These are phyloP conservation scores for Scomber colias DNA, from an alignment of 2,113 vertebrate genomes.

Conservation along the genomic window DNA sequence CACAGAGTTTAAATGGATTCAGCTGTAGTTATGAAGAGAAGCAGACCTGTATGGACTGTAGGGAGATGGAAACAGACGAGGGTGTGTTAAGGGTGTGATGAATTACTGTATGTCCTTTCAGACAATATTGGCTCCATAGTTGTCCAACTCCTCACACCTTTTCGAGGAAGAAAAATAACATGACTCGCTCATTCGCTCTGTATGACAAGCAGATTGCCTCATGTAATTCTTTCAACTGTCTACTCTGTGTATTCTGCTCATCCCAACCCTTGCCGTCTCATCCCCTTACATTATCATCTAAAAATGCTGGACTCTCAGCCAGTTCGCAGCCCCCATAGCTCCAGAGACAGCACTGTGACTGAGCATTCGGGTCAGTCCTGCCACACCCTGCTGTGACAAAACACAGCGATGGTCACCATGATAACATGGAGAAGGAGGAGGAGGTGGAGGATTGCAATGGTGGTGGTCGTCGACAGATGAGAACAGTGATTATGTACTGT, in stretches of 20 bases:
- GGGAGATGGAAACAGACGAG: slow-evolving; percentile 17
- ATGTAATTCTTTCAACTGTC: not conserved
- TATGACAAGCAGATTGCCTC: not conserved
- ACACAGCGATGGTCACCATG: slow-evolving; percentile 26
- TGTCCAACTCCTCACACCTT: slow-evolving; percentile 2
- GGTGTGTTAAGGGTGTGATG: slow-evolving; percentile 15
- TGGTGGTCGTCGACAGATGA: not conserved
- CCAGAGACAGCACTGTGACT: slow-evolving; percentile 51
- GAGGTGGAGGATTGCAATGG: not conserved
- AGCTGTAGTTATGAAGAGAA: slow-evolving; percentile 29
- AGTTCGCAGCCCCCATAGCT: slow-evolving; percentile 20
- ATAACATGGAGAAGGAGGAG: slow-evolving; percentile 32
- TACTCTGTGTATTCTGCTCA: not conserved
- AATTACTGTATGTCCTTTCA: slow-evolving; percentile 11
- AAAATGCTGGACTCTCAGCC: slow-evolving; percentile 15
- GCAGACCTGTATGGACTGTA: slow-evolving; percentile 2
- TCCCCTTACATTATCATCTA: slow-evolving; percentile 41
- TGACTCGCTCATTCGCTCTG: not conserved
- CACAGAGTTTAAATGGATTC: slow-evolving; percentile 21
- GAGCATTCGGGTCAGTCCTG: slow-evolving; percentile 28
- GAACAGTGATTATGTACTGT: slow-evolving; percentile 10
- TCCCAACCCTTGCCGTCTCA: slow-evolving; percentile 26
- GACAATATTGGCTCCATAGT: slow-evolving; percentile 17
- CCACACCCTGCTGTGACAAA: slow-evolving; percentile 47
- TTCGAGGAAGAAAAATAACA: not conserved